phyloP scores from a whole-genome alignment of 2,113 vertebrate species.

The Uria aalge region DNA sequence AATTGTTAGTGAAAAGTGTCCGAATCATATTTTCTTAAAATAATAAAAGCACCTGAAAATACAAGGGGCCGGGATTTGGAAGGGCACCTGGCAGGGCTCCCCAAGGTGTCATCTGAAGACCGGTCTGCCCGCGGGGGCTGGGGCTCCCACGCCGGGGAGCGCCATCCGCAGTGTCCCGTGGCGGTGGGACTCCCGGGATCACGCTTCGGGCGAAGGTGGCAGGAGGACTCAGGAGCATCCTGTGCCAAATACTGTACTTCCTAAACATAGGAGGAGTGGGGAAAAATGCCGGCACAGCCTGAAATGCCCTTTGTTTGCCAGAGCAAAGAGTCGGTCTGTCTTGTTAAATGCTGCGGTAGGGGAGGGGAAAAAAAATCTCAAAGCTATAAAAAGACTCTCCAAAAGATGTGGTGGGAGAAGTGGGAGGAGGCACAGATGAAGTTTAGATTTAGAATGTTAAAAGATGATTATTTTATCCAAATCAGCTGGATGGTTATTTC shows the following conservation, averaged over 20 bases:
- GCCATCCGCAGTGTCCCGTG: neutral
- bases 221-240: neutral
- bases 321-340: neutral
- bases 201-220: neutral
- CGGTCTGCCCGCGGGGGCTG: accelerated
- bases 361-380: neutral
- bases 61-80: neutral
- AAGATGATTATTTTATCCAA: slow-evolving; percentile 68
- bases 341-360: neutral
- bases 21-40: neutral
- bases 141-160: accelerated
- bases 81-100: neutral
- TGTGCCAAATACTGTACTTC: neutral
- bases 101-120: neutral
- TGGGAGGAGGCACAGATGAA: slow-evolving; percentile 15
- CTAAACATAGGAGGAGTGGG: neutral
- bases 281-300: neutral
- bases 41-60: neutral
- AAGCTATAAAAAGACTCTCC: slow-evolving; percentile 45
- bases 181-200: neutral
- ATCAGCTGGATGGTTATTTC: slow-evolving; percentile 61
- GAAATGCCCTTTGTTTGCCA: neutral
- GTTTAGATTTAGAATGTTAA: slow-evolving; percentile 61
- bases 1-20: neutral
- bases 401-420: neutral